Conservation (phyloP, 1,140 invertebrate species). For the Cepaea nemoralis region DNA sequence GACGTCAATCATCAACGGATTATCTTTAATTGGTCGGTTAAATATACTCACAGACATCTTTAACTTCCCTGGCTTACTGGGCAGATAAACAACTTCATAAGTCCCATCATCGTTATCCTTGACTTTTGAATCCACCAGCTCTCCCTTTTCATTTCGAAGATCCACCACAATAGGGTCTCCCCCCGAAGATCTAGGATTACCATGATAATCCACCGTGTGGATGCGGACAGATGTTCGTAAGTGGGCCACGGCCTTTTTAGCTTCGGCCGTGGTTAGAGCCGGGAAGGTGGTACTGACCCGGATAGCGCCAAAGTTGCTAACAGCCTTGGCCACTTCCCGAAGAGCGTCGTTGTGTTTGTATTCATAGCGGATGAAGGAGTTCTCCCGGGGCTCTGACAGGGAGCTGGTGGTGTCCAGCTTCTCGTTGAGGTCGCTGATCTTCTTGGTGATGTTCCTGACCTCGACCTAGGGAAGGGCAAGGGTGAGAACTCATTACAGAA, state of each 20-base stretch:
- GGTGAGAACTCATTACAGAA: too few species aligned
- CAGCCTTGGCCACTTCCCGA: constrained; percentile 70
- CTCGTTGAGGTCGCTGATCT: constrained; percentile 87
- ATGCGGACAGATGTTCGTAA: constrained; percentile 80
- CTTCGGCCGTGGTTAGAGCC: constrained; percentile 75
- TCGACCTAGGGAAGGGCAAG: constrained; percentile 34
- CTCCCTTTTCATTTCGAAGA: constrained; percentile 71
- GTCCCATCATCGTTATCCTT: constrained; percentile 81
- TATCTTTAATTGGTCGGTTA: constrained; percentile 86
- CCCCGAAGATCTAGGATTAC: constrained; percentile 80
- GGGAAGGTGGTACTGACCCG: constrained; percentile 89
- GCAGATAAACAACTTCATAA: constrained; percentile 79
- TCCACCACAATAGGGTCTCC: constrained; percentile 86
- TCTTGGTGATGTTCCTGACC: constrained; percentile 86
- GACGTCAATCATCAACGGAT: constrained; percentile 77
- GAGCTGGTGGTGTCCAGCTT: constrained; percentile 86
- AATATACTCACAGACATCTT: constrained; percentile 85
- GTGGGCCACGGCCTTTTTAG: constrained; percentile 73
- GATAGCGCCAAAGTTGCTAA: constrained; percentile 75
- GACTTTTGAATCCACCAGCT: constrained; percentile 71
- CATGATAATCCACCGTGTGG: constrained; percentile 88
- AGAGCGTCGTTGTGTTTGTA: constrained; percentile 76
- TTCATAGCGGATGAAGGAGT: constrained; percentile 88
- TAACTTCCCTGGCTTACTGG: constrained; percentile 75
- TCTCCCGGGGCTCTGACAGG: constrained; percentile 89